phyloP scores from a whole-genome alignment of 1,140 invertebrate species.

The Trichomalopsis sarcophagae region DNA sequence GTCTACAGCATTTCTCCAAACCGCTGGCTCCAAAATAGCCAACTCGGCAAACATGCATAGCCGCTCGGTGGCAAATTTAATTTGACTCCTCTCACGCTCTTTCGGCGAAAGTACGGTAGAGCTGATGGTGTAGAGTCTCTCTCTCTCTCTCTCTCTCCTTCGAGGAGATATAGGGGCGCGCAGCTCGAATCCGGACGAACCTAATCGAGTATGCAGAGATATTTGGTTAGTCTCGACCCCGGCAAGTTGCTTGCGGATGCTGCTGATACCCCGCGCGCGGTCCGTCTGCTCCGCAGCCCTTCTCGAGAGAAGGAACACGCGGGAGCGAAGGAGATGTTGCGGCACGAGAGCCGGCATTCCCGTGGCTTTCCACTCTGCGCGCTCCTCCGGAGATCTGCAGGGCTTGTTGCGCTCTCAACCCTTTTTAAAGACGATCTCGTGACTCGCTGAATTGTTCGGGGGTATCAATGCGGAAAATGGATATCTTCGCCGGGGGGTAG shows the following conservation, averaged over 20 bases:
- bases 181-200: constrained; percentile 42
- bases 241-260: constrained; percentile 13
- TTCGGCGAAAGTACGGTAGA: not conserved
- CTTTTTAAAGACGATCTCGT: constrained; percentile 17
- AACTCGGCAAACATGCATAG: not conserved
- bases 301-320: not conserved
- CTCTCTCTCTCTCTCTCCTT: not conserved
- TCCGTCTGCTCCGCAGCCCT: constrained; percentile 28
- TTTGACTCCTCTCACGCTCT: constrained; percentile 5
- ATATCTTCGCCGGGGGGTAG: not conserved
- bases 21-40: too few species aligned
- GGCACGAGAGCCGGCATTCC: constrained; percentile 51
- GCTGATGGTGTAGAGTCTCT: not conserved
- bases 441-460: not conserved
- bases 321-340: constrained; percentile 18
- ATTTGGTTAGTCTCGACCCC: constrained; percentile 55
- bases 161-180: not conserved
- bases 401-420: not conserved
- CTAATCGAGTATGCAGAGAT: constrained; percentile 58
- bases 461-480: not conserved
- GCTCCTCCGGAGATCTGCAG: not conserved
- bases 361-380: constrained; percentile 40
- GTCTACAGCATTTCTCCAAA: too few species aligned
- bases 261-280: too few species aligned
- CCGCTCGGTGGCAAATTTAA: constrained; percentile 32